Evolutionary conservation across 2,113 vertebrate genomes (phyloP), one percentile per base, ranked within the genome.

Genomic region (Pangasianodon hypophthalmus): DNA sequence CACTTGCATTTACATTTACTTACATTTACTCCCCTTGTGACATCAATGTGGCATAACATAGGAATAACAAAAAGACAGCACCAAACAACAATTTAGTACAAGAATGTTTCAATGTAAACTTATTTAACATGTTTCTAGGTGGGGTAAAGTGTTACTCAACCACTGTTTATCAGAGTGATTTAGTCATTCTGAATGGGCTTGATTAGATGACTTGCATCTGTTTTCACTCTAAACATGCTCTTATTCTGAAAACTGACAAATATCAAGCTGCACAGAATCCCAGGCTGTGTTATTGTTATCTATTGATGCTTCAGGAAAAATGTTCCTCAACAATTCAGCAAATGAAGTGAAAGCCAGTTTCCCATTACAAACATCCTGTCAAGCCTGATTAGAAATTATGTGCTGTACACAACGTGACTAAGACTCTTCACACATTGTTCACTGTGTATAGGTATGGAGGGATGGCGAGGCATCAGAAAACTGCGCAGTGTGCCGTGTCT

Each of bases 401-500:
- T n/a, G n/a, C 79, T 44, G 46, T 56, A n/a, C 5, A 54, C 32
- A 52, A 67, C 0, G 26, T 44, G 62, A 56, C 24, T 6, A 50
- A 88, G 77, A 32, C 9, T 32, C 44, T 50, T 52, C n/a, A 58
- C 46, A 16, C 11, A 21, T 48, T 52, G 80, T 58, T 52, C 82
- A 16, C 56, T 18, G 9, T 62, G 71, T 75, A 82, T 50, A 88
- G 84, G 86, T 86, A 90, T 79, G 89, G 84, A 48, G 26, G 58
- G 88, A 67, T 88, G 71, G 82, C 29, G 79, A 75, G 84, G 73
- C 62, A 64, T 88, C 73, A 85, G 73, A 84, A 87, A 84, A 80
- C 82, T 85, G 86, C 62, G 73, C 79, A 89, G 87, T 92, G 87
- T 87, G 71, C 85, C 85, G 44, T 84, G 89, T 62, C 84, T 93